phyloP scores from a whole-genome alignment of 2,113 vertebrate genomes.

The Dicerorhinus sumatrensis region DNA sequence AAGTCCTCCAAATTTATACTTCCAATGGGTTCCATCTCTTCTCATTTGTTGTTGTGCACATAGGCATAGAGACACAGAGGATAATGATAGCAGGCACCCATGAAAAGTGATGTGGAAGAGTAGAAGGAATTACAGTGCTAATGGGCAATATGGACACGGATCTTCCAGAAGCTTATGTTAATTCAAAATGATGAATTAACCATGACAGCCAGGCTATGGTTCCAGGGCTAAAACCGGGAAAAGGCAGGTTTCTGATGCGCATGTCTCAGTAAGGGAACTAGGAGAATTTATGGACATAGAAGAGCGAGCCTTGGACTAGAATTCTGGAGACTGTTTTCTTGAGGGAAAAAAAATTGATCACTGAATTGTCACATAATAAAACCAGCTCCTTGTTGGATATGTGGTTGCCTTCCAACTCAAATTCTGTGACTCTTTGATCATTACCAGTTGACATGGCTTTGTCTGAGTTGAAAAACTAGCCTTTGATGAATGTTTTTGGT shows the following conservation, averaged over 20 bases:
- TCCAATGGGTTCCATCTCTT: not conserved
- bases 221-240: not conserved
- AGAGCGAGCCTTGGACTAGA: not conserved
- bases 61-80: not conserved
- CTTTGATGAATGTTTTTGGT: not conserved
- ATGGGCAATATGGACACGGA: not conserved
- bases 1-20: not conserved
- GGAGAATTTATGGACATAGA: not conserved
- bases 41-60: not conserved
- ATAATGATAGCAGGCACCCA: accelerated
- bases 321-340: not conserved
- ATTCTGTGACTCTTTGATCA: not conserved
- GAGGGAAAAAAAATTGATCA: not conserved
- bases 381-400: not conserved
- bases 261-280: not conserved
- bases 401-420: not conserved
- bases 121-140: not conserved
- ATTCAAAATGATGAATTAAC: conserved; percentile 15
- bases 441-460: not conserved
- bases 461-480: not conserved
- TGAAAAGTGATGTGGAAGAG: not conserved
- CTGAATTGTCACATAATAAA: not conserved
- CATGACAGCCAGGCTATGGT: not conserved
- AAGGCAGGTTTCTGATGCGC: not conserved
- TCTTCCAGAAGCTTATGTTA: not conserved